Conservation (phyloP, 2,113 vertebrate species). For the Loxodonta africana region DNA sequence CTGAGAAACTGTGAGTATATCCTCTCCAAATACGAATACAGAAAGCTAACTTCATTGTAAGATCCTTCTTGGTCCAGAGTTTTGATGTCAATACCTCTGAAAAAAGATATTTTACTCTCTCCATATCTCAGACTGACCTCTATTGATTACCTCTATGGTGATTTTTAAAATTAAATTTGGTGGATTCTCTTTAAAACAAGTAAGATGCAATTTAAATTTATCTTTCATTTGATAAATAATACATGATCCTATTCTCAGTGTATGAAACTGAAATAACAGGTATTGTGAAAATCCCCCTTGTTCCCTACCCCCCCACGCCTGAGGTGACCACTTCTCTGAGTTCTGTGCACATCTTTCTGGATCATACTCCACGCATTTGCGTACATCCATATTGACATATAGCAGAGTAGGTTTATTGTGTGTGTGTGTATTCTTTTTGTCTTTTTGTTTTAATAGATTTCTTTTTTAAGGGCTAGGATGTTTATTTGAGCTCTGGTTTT, state of each 20-base stretch:
- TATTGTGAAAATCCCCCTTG: no score
- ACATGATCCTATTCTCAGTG: not conserved
- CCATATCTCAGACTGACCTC: not conserved
- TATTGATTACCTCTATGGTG: not conserved
- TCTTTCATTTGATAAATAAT: not conserved
- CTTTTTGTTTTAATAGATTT: no score
- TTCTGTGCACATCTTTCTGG: no score
- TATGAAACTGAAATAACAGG: no score
- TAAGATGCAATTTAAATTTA: not conserved
- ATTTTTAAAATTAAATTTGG: not conserved
- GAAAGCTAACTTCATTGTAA: not conserved
- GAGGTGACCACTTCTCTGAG: no score
- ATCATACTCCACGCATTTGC: no score
- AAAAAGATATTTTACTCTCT: not conserved
- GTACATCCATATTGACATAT: no score
- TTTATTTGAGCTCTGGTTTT: no score
- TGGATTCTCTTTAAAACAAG: not conserved
- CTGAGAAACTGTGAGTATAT: conserved; percentile 84
- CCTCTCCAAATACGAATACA: not conserved
- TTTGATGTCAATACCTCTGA: conserved; percentile 21
- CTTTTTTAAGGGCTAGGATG: no score
- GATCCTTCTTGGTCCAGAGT: not conserved
- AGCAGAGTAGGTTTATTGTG: no score
- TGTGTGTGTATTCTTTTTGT: no score
- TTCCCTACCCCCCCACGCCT: no score